Base-by-base conservation (phyloP, 2,888 invertebrate genomes). In the Hemicrepidius hirtus region DNA sequence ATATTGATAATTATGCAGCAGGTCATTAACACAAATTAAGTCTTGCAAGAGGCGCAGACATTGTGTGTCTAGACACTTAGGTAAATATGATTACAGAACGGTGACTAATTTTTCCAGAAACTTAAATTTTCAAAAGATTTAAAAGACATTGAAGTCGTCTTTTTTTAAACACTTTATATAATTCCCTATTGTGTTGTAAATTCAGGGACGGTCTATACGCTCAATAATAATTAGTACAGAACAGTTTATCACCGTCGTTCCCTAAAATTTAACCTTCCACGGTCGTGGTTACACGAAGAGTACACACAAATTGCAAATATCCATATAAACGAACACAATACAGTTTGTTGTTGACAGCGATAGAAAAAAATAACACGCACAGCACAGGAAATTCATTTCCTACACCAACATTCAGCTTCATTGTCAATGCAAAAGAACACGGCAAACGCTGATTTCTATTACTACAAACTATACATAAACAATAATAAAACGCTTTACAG, bases 361-460 rank as follows among this genome's bases (percentile, higher is more conserved):
- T 60, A 44, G 41, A 65, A 65, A 62, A 68, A 72, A 65, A 65
- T 35, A 59, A 59, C 68, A 59, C 67, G 69, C 62, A 67, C 65
- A 55, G 37, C 57, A 76, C 73, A 68, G 76, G 76, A 77, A 77
- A 67, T 68, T 75, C 76, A 75, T 77, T 77, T 77, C 77, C 77
- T 74, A 77, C 72, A 57, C 46, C 46, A 62, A 67, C 59, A 66
- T 64, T 53, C 55, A 41, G 32, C 46, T 64, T 75, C 77, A 76
- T 77, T 77, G 75, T 64, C 53, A 59, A 77, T 75, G 75, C 76
- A 74, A 73, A 73, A 75, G 72, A 66, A 70, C 71, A 49, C 70
- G 62, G 63, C 74, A 59, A 66, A 60, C 44, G 60, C 75, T 65
- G 71, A 41, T 67, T 71, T 74, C 71, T 73, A 73, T 73, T 73